These are phyloP conservation scores for Zosterops borbonicus DNA, from an alignment of 2,113 vertebrate genomes.

Conservation along the genomic window DNA sequence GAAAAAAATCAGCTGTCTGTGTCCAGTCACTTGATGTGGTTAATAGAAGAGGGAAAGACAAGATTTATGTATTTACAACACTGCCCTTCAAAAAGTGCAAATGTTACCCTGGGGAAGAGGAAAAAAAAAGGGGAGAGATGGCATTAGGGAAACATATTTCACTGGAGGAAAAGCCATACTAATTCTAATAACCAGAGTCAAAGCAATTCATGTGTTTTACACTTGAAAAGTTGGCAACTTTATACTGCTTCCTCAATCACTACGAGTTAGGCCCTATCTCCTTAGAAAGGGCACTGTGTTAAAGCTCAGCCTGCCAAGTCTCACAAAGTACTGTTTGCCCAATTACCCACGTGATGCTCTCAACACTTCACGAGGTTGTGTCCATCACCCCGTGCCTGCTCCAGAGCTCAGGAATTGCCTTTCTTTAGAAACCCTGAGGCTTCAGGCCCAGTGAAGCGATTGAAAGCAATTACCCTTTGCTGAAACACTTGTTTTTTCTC, in stretches of 20 bases:
- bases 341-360: background rate
- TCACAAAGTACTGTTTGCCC: background rate
- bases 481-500: conserved; percentile 50
- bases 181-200: background rate
- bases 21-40: background rate
- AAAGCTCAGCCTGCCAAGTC: background rate
- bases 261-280: background rate
- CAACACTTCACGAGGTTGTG: accelerated
- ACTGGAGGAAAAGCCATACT: background rate
- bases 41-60: background rate
- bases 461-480: background rate
- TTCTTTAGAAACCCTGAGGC: background rate
- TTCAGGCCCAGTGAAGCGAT: background rate
- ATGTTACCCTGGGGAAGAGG: background rate
- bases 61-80: background rate
- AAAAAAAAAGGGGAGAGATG: background rate
- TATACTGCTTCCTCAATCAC: background rate
- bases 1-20: conserved; percentile 25
- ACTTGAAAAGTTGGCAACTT: conserved; percentile 28
- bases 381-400: background rate
- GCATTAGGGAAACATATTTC: background rate
- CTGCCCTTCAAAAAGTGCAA: background rate
- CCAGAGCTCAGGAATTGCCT: background rate
- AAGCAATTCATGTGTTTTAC: background rate
- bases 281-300: background rate